Evolutionary conservation across 2,113 vertebrate species (phyloP).

Genomic region (Callipepla squamata): DNA sequence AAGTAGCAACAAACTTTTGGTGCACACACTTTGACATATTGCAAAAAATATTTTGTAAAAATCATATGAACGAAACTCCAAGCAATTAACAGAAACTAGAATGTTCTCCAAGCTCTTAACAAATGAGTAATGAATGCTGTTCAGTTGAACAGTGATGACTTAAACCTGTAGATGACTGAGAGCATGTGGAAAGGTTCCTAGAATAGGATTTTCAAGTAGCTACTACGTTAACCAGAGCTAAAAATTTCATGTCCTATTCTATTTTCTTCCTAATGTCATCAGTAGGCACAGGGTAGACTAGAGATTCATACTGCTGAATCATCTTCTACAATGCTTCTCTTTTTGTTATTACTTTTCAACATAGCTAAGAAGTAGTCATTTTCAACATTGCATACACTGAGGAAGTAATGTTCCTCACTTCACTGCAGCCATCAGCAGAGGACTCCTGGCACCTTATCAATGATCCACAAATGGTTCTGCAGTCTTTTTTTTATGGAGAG

Average conservation of each 20-base stretch:
- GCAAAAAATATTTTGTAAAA: background rate
- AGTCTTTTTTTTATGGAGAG: background rate
- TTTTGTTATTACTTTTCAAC: background rate
- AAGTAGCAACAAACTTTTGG: background rate
- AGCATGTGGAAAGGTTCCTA: background rate
- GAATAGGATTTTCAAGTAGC: background rate
- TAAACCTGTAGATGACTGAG: background rate
- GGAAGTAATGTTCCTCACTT: background rate
- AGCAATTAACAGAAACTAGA: background rate
- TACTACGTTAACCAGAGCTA: background rate
- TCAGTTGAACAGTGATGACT: background rate
- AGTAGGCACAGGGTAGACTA: background rate
- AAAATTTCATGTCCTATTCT: background rate
- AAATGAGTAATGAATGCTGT: background rate
- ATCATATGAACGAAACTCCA: background rate
- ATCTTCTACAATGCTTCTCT: background rate
- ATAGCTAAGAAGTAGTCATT: background rate
- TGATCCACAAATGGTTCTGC: background rate
- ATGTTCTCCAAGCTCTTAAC: background rate
- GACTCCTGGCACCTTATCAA: background rate
- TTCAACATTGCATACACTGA: background rate
- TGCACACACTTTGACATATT: background rate
- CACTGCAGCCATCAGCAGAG: background rate
- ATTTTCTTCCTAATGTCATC: background rate
- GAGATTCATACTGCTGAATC: background rate